Evolutionary conservation across 2,113 vertebrate genomes (phyloP), one percentile per base, ranked within the genome.

Genomic region (Ciconia stormi): DNA sequence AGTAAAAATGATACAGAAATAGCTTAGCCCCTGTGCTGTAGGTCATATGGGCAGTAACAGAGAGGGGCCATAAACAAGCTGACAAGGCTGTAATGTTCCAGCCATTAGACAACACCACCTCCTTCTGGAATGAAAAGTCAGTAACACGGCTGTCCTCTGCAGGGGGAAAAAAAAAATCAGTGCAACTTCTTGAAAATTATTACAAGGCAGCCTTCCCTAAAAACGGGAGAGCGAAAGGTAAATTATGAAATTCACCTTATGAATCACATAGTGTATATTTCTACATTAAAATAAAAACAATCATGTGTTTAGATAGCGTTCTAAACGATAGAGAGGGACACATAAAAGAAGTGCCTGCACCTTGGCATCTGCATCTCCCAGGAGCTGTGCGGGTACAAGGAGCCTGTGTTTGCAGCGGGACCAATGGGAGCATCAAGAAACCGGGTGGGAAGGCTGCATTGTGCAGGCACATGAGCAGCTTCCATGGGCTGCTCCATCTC

Each of bases 111-210:
- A 91, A 77, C 42, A 92, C 58, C 70, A 91, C 86, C 70, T 91
- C 81, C 93, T 96, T 90, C 95, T 88, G 87, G 84, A 97, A 94
- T 5, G n/a, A 77, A 66, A 77, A 80, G 62, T 62, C 78, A 90
- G 62, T 29, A 87, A 85, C 23, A 8, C 0, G 1, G 10, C 21
- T 84, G 26, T 42, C 72, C 1, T 1, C 62, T 10, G 11, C 17
- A 20, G 36, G 13, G 13, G 4, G 9, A 7, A 1, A 20, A 11
- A 27, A n/a, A 30, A 58, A 87, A 69, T 36, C 47, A 11, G 30
- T 32, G 34, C 47, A 65, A 23, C n/a, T 90, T 86, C 50, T 46
- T 61, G 66, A 69, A 69, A 89, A 69, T 4, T 3, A 42, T 30
- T 49, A 29, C n/a, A 42, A 76, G 16, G 16, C 25, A 77, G 38